Conservation (phyloP, 2,888 invertebrate species). For the Drosophila meridiana region DNA sequence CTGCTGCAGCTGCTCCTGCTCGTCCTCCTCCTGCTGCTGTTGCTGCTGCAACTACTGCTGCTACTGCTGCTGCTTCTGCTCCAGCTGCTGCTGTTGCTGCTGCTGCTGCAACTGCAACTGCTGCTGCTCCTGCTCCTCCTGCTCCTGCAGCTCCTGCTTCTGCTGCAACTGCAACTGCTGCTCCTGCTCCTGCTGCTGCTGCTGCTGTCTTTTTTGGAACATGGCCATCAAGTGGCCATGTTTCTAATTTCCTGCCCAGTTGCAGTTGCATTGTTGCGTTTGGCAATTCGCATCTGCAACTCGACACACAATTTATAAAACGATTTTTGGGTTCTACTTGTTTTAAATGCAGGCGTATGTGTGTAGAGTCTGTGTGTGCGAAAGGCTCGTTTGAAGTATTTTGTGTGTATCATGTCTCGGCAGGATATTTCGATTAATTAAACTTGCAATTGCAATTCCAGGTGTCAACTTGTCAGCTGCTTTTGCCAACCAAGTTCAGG, state of each 20-base stretch:
- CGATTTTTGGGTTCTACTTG: slow-evolving; percentile 52
- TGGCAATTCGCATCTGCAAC: slow-evolving; percentile 51
- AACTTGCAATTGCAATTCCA: slow-evolving; percentile 54
- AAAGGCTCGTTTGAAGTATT: slow-evolving; percentile 1
- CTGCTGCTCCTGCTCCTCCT: no score
- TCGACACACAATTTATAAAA: slow-evolving; percentile 67
- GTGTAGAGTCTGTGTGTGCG: neutral
- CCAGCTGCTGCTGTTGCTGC: neutral
- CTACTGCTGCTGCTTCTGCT: neutral
- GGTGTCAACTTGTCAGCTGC: slow-evolving; percentile 30
- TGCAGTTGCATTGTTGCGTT: slow-evolving; percentile 42
- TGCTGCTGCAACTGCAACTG: no score
- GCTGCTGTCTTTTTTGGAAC: slow-evolving; percentile 22
- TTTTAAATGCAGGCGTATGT: slow-evolving; percentile 42
- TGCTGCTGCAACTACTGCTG: slow-evolving; percentile 14
- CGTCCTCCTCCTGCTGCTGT: neutral
- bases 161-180: no score
- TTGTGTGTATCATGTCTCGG: neutral
- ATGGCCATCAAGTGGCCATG: slow-evolving; percentile 61
- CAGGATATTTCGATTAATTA: slow-evolving; percentile 68
- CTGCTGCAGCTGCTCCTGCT: no score
- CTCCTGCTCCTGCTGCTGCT: neutral
- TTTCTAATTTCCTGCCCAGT: slow-evolving; percentile 74
- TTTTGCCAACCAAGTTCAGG: neutral
- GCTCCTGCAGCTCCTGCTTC: neutral